Base-by-base conservation (phyloP, 2,113 vertebrate genomes). In the Lontra canadensis region DNA sequence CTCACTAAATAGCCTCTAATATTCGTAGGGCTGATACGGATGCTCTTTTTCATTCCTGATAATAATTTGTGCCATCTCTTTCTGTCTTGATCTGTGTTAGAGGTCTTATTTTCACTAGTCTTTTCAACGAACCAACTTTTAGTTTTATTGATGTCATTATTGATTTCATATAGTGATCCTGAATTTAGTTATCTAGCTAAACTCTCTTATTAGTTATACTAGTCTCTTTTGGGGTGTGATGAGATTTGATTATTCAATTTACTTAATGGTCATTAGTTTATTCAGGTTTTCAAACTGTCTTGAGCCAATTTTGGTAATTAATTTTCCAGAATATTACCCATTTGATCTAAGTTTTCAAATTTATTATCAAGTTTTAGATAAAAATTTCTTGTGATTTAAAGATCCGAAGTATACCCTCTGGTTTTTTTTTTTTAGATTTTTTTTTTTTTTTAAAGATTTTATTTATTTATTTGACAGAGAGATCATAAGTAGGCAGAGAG, bases 271-370 rank as follows among this genome's bases (percentile, higher is more conserved):
- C 71, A 57, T 7, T 15, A 36, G 20, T 59, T 88, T 94, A 55
- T 47, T 69, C 29, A 57, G 36, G 47, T 67, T 81, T 67, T 80
- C 52, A 95, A 92, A 49, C 49, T 18, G 9, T 88, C 52, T 91
- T 83, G 69, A 84, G n/a, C 7, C 36, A 65, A 84, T 90, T 90
- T 83, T 80, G 52, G 39, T 86, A 95, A 59, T 49, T 83, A 87
- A 39, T 71, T 80, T 95, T 87, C 26, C 7, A 81, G 26, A 57
- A 95, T 63, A 80, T 69, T 80, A 69, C 13, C 14, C 63, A 61
- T 86, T 86, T 90, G 81, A 85, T 79, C 47, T 80, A 83, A 52
- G 20, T 69, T 85, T 92, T 92, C 39, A 80, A 71, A 52, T 86
- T 80, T 61, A 86, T 49, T 59, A 25, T 79, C 82, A 59, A 71